Evolutionary conservation across 2,888 invertebrate species (phyloP).

Genomic region (Athalia circularis): DNA sequence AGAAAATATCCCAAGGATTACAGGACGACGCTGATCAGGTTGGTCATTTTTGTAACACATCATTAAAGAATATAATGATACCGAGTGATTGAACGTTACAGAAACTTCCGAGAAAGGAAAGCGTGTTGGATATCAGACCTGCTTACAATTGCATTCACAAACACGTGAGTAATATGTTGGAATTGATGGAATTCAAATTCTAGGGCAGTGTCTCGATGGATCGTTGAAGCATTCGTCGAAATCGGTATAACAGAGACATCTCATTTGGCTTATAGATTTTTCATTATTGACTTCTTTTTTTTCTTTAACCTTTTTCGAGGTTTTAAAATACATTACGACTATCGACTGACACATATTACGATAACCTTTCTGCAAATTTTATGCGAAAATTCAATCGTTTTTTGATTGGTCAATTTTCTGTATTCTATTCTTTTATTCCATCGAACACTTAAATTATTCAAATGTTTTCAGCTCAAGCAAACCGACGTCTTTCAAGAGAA

Average conservation of each 20-base stretch:
- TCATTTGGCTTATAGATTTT: not conserved
- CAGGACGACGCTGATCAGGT: conserved; percentile 59
- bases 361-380: not conserved
- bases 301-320: too few species aligned
- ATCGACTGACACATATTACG: too few species aligned
- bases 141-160: conserved; percentile 70
- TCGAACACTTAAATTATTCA: not conserved
- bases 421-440: not conserved
- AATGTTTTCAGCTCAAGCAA: conserved; percentile 65
- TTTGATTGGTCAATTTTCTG: too few species aligned
- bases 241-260: not conserved
- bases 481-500: conserved; percentile 68
- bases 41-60: conserved; percentile 24
- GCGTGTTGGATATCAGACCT: conserved; percentile 66
- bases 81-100: conserved; percentile 49
- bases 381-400: too few species aligned
- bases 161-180: conserved; percentile 66
- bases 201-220: conserved; percentile 27
- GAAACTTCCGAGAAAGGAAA: conserved; percentile 69
- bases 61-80: not conserved
- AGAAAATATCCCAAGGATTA: conserved; percentile 55
- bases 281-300: not conserved
- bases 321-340: too few species aligned
- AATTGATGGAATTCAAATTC: conserved; percentile 36
- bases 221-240: conserved; percentile 8